Evolutionary conservation across 2,888 invertebrate genomes (phyloP).

Genomic region (Bedellia somnulentella): DNA sequence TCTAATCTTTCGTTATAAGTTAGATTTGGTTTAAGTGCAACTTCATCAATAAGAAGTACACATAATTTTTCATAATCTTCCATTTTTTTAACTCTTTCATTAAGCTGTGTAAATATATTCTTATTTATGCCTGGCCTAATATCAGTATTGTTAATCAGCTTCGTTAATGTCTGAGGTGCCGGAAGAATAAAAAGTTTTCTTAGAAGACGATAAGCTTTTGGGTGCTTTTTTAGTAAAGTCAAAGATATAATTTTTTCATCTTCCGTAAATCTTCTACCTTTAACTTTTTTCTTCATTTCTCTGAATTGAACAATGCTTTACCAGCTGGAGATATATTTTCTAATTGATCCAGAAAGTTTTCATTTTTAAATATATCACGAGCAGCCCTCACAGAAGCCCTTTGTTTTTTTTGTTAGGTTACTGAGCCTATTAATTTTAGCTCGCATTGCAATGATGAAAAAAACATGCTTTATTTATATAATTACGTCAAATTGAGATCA

Average conservation of each 20-base stretch:
- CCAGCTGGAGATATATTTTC: no score
- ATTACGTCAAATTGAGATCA: not conserved
- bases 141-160: constrained; percentile 6
- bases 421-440: no score
- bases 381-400: no score
- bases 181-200: constrained; percentile 10
- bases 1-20: constrained; percentile 6
- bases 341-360: no score
- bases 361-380: no score
- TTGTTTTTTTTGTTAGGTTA: no score
- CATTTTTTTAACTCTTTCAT: constrained; percentile 6
- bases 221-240: constrained; percentile 8
- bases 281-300: constrained; percentile 8
- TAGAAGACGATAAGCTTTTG: constrained; percentile 7
- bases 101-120: constrained; percentile 9
- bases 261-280: constrained; percentile 8
- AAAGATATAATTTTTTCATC: constrained; percentile 10
- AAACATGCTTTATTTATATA: no score
- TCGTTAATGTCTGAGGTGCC: constrained; percentile 8
- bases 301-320: constrained; percentile 9
- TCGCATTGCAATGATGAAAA: no score
- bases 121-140: no score
- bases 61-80: no score
- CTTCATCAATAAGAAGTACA: no score
- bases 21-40: no score